Conservation (phyloP, 1,140 invertebrate species). For the Drosophila kohkoa region DNA sequence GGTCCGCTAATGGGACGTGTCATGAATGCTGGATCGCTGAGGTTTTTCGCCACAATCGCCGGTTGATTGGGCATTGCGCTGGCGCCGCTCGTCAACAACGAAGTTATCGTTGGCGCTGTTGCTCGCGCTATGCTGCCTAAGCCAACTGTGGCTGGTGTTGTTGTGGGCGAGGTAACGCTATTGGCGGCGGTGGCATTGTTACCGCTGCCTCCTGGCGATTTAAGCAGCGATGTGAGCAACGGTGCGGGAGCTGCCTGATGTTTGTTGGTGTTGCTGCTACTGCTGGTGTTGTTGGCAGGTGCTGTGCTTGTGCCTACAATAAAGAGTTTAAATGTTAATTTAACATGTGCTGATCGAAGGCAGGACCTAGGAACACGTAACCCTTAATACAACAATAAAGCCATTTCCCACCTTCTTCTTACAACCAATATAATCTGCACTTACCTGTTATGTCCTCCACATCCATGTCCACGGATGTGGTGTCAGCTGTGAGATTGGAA, state of each 20-base stretch:
- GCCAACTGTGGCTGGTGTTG: neutral
- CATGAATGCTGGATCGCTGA: conserved; percentile 62
- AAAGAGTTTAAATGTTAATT: neutral
- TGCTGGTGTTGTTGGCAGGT: conserved; percentile 7
- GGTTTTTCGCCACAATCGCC: conserved; percentile 62
- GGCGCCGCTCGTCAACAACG: conserved; percentile 54
- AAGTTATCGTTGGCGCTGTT: conserved; percentile 84
- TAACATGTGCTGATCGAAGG: no score
- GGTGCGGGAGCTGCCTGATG: conserved; percentile 87
- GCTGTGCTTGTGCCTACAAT: conserved; percentile 21
- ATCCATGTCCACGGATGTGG: conserved; percentile 81
- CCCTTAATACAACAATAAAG: no score
- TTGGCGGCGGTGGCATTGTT: conserved; percentile 2
- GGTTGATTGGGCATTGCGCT: conserved; percentile 67
- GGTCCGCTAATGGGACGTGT: conserved; percentile 70
- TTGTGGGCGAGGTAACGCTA: conserved; percentile 21
- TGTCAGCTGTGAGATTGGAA: conserved; percentile 56
- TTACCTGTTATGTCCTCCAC: conserved; percentile 66
- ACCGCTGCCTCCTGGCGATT: conserved; percentile 87
- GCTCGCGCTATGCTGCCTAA: conserved; percentile 56
- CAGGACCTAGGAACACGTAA: no score
- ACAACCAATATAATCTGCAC: no score
- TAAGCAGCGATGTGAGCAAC: conserved; percentile 92
- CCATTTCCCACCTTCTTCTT: no score
- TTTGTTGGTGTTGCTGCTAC: conserved; percentile 20